These are phyloP conservation scores for Isurus oxyrinchus DNA, from an alignment of 2,113 vertebrate genomes.

Conservation along the genomic window DNA sequence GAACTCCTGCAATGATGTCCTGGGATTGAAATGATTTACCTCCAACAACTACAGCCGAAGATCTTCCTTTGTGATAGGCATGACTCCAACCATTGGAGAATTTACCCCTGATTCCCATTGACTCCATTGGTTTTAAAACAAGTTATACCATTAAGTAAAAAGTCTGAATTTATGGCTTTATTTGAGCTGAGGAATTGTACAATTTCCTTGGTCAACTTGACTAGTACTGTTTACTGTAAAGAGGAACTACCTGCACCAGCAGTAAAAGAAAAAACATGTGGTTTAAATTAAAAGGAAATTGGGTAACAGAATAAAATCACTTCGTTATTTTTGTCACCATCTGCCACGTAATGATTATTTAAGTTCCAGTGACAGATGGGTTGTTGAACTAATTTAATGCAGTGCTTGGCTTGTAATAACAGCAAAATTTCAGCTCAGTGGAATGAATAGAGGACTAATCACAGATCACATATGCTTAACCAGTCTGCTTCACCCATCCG, in stretches of 20 bases:
- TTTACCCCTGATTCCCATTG: no score
- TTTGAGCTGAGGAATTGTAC: not conserved
- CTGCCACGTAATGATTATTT: not conserved
- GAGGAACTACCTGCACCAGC: not conserved
- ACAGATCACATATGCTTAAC: slow-evolving; percentile 12
- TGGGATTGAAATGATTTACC: no score
- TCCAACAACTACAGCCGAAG: no score
- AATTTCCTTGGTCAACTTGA: not conserved
- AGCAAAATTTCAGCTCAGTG: not conserved
- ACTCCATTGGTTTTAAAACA: not conserved
- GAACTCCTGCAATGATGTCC: no score
- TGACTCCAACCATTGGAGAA: no score
- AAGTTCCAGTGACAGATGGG: not conserved
- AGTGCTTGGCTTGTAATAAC: not conserved
- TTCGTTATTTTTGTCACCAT: not conserved
- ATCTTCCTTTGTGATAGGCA: no score
- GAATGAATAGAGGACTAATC: not conserved
- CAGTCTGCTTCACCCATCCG: not conserved
- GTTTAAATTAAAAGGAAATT: not conserved
- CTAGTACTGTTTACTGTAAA: not conserved
- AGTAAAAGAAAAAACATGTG: not conserved
- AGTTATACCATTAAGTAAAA: not conserved
- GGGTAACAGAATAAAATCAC: not conserved
- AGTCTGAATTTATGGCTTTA: not conserved
- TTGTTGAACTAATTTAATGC: not conserved